Conservation (phyloP, 2,113 vertebrate species). For the Athene noctua region DNA sequence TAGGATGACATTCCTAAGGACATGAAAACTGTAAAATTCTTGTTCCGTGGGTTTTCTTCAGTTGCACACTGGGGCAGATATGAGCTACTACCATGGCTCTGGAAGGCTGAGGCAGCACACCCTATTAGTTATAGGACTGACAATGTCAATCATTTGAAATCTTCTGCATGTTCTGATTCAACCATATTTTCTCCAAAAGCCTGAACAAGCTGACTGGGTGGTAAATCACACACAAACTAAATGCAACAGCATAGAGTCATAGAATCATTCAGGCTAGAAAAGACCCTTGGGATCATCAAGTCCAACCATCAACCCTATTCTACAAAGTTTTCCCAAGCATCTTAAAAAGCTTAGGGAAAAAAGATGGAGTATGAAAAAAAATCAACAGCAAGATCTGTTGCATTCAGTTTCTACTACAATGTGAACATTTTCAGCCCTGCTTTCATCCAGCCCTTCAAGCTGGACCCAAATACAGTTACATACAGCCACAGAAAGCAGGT, state of each 20-base stretch:
- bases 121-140: not conserved
- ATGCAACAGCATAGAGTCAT: not conserved
- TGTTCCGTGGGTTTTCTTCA: not conserved
- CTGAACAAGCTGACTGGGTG: not conserved
- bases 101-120: not conserved
- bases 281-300: no score
- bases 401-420: not conserved
- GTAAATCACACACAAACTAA: not conserved
- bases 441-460: not conserved
- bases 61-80: not conserved
- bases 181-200: not conserved
- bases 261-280: no score
- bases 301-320: no score
- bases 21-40: not conserved
- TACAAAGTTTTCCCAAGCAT: not conserved
- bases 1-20: not conserved
- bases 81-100: fast-evolving
- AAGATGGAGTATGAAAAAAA: not conserved
- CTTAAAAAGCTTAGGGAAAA: not conserved
- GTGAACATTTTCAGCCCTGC: not conserved
- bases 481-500: not conserved
- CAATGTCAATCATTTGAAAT: not conserved
- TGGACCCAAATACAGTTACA: not conserved
- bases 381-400: not conserved
- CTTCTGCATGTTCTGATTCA: not conserved